Evolutionary conservation across 53 echinoderm and acorn worm genomes (phyloP).

Genomic region (Pentamera pediparva): DNA sequence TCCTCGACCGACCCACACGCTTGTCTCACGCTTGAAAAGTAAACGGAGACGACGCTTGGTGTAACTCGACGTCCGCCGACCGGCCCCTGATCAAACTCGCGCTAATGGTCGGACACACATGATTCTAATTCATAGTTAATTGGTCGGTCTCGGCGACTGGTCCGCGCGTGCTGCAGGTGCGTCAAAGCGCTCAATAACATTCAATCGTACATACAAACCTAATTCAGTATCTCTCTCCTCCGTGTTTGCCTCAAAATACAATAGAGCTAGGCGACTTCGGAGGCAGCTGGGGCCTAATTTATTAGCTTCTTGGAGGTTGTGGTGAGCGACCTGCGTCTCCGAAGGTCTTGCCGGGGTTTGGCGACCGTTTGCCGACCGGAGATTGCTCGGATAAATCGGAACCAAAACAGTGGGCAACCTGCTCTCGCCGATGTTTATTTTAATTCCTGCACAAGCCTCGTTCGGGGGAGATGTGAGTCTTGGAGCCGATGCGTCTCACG

Average conservation of each 20-base stretch:
- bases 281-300: conserved; percentile 99
- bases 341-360: conserved; percentile 44
- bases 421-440: conserved; percentile 22
- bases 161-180: conserved; percentile 91
- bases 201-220: conserved; percentile 99
- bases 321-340: conserved; percentile 50
- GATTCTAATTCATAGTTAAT: conserved; percentile 97
- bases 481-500: conserved; percentile 2
- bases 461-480: conserved; percentile 11
- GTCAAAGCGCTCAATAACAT: conserved; percentile 92
- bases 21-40: conserved; percentile 90
- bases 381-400: conserved; percentile 24
- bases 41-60: conserved; percentile 87
- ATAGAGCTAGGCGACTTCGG: conserved; percentile 69
- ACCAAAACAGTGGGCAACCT: conserved; percentile 32
- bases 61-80: conserved; percentile 52
- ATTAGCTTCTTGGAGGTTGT: conserved; percentile 69
- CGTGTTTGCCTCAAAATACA: conserved; percentile 99
- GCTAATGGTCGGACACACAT: conserved; percentile 97
- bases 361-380: conserved; percentile 31
- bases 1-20: conserved; percentile 72
- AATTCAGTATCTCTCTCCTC: conserved; percentile 91
- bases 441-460: conserved; percentile 35
- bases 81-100: conserved; percentile 79
- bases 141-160: conserved; percentile 79